Base-by-base conservation (phyloP, 2,113 vertebrate genomes). In the Deroptyus accipitrinus region DNA sequence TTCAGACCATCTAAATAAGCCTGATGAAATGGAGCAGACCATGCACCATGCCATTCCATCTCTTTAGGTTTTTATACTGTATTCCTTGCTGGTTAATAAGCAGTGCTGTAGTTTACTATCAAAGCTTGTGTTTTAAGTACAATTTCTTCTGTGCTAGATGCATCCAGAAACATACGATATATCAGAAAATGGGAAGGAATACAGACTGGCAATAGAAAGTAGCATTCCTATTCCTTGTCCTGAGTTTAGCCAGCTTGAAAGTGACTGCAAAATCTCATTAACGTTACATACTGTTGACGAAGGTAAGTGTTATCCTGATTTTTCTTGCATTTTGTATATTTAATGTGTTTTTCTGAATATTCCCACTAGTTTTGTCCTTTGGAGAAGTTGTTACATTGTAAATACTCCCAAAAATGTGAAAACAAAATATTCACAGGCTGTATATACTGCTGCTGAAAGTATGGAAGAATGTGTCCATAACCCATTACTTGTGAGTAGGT, bases 201-300 rank as follows among this genome's bases (percentile, higher is more conserved):
- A 99, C 81, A 97, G 95, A 55, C 17, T 99, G 95, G 81, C 74
- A 74, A 86, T 99, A 82, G 97, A 99, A 96, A 99, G 98, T 93
- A 99, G 98, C 6, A 41, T 99, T 90, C 99, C 99, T 62, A 46
- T 99, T 46, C 96, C 98, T 49, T 99, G 99, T 97, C 86, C 98
- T 48, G 85, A 97, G 54, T 91, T 96, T 61, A 96, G 86, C 33
- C 94, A 97, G 10, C 76, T 97, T 51, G 62, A 96, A 90, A 96
- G 97, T 51, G 97, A 87, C 51, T 99, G 99, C 95, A 95, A 97
- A 95, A 95, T 99, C 76, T 96, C 98, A 51, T 76, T 99, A 93
- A 98, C 78, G 64, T 90, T 99, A 83, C 98, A 90, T 81, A 98
- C 97, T 19, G 64, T 96, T 92, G 98, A 98, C 88, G 91, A 97